phyloP scores from a whole-genome alignment of 2,888 invertebrate species.

The Desoria tigrina region DNA sequence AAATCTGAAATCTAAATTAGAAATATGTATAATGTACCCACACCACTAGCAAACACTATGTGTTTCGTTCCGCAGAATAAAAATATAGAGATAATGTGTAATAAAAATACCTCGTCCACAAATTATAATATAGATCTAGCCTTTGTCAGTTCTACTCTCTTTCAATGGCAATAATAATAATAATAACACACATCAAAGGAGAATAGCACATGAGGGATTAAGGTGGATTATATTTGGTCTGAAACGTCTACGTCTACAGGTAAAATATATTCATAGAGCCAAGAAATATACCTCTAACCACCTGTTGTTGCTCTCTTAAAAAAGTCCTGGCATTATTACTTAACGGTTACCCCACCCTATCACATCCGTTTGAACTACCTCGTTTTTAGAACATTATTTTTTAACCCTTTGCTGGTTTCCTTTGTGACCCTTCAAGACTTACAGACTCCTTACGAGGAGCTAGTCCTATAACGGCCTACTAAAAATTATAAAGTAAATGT shows the following conservation, averaged over 20 bases:
- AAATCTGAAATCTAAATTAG: no score
- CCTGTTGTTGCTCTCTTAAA: slow-evolving; percentile 49
- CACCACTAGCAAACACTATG: no score
- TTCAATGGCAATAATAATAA: neutral
- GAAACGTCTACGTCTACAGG: neutral
- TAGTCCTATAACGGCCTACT: no score
- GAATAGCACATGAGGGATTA: neutral
- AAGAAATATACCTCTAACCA: slow-evolving; percentile 29
- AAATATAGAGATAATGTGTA: slow-evolving; percentile 7
- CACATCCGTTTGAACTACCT: slow-evolving; percentile 50
- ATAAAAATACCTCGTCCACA: slow-evolving; percentile 1
- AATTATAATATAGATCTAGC: neutral
- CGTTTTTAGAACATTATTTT: slow-evolving; percentile 29
- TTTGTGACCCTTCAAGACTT: slow-evolving; percentile 26
- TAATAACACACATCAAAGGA: neutral
- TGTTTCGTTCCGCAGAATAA: no score
- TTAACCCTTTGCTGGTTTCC: slow-evolving; percentile 35
- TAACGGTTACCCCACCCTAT: slow-evolving; percentile 54
- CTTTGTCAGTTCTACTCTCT: neutral
- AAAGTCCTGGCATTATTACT: slow-evolving; percentile 38
- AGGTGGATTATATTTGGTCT: neutral
- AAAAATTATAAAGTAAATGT: no score
- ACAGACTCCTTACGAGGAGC: neutral
- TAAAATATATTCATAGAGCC: neutral
- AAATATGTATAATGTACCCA: no score